Base-by-base conservation (phyloP, 64 coral and sea anemone species). In the Montipora efflorescens region DNA sequence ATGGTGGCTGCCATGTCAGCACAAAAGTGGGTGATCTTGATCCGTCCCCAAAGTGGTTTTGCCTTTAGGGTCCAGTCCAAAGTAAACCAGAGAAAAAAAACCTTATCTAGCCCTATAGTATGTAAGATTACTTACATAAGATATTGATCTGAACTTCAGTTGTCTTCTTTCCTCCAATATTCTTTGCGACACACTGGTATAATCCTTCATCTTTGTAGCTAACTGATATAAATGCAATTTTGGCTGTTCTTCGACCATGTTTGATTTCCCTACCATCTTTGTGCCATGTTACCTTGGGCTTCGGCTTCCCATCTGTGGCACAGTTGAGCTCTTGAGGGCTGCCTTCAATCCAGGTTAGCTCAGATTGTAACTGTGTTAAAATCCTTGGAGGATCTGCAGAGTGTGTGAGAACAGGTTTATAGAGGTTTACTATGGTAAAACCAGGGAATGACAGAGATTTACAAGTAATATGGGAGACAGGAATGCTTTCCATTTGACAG, bases 171-270 rank as follows among this genome's bases (percentile, higher is more conserved):
- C 92, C 92, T 1, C 92, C 92, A 20, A 44, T 64, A 66, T 93
- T 93, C 16, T 71, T 59, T 3, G 92, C 92, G 9, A 81, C 8
- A 48, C 92, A 93, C 68, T 10, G 71, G 25, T 93, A 93, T 21
- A 18, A 15, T 43, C 83, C 92, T 61, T 51, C 77, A 58, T 88
- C 92, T n/a, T 64, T 81, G 21, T 88, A 85, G 20, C 45, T 78
- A 59, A 93, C 75, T 19, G 92, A 52, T 71, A 64, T n/a, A 67
- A 93, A 93, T 67, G 47, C 46, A 8, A 93, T 13, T 44, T 87
- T 78, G 8, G 59, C 74, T 78, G 36, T 78, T 21, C 16, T 20
- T 1, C 52, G 57, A 18, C 53, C 47, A 47, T 53, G 47, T 16
- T 19, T 80, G 6, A 93, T 7, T 18, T 58, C 12, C 15, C 15